Conservation (phyloP, 2,888 invertebrate genomes). For the Serripes groenlandicus region DNA sequence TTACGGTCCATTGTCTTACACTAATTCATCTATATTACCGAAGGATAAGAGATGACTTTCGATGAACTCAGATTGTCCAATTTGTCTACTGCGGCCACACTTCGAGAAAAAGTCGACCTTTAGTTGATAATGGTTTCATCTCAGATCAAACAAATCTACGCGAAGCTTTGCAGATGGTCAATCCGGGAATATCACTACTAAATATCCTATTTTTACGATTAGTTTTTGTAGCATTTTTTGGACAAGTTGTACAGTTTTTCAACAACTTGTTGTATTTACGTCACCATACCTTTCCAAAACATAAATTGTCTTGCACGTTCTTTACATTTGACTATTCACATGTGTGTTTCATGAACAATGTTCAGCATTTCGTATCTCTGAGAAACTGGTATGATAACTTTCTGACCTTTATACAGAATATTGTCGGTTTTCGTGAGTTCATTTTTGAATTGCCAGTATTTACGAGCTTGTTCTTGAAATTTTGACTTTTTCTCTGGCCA, state of each 20-base stretch:
- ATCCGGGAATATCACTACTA: slow-evolving; percentile 54
- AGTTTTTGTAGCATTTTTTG: slow-evolving; percentile 10
- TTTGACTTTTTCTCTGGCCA: slow-evolving; percentile 53
- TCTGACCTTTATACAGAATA: slow-evolving; percentile 49
- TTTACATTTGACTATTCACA: slow-evolving; percentile 42
- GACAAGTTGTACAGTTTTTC: slow-evolving; percentile 36
- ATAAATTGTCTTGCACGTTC: slow-evolving; percentile 30
- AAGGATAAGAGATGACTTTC: slow-evolving; percentile 28
- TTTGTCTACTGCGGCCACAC: slow-evolving; percentile 53
- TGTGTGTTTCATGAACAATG: slow-evolving; percentile 37
- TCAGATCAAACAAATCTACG: slow-evolving; percentile 54
- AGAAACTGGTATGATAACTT: slow-evolving; percentile 24
- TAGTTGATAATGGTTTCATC: slow-evolving; percentile 45
- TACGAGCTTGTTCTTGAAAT: slow-evolving; percentile 23
- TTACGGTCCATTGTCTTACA: slow-evolving; percentile 49
- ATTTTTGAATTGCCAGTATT: slow-evolving; percentile 55
- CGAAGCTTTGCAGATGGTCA: slow-evolving; percentile 60
- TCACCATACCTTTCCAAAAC: slow-evolving; percentile 43
- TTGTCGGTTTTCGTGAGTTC: slow-evolving; percentile 59
- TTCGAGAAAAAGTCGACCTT: slow-evolving; percentile 56
- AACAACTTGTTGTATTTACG: slow-evolving; percentile 35
- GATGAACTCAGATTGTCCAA: slow-evolving; percentile 36
- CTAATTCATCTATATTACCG: slow-evolving; percentile 31
- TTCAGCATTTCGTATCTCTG: slow-evolving; percentile 32
- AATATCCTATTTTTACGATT: slow-evolving; percentile 45